Evolutionary conservation across 2,888 invertebrate species (phyloP), one percentile per base, ranked within the genome.

Genomic region (Seira sanloemensis): DNA sequence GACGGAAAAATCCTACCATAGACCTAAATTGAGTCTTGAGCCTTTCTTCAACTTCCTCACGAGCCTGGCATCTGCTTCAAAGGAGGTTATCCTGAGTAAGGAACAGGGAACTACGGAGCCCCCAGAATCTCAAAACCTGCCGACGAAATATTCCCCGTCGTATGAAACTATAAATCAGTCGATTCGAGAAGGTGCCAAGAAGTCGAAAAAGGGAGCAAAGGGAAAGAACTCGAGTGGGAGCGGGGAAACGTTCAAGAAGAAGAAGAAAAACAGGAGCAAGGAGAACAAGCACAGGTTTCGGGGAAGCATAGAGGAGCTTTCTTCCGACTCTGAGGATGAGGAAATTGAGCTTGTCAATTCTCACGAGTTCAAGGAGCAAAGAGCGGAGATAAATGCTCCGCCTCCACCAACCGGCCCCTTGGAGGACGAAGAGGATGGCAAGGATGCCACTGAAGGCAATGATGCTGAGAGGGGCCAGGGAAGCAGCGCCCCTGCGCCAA

Each of bases 21-120:
- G 16, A 27, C 5, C 65, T 9, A 86, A 86, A 72, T 71, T 86
- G 23, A 82, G 86, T 54, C 79, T 86, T 62, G 86, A 86, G 75
- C 86, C 86, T 7, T 86, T 86, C 37, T 86, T 86, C 46, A 86
- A 86, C 66, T 75, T 86, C 25, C 78, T 86, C 16, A 82, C 86
- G 4, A 86, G 78, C 54, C 82, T 86, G 46, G 82, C 82, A 26
- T 69, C 82, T 2, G 82, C 82, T 23, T 82, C 82, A 1, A 76
- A 76, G 46, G 82, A 82, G 65, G 82, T 82, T 24, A 82, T 82
- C 12, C 65, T 75, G 75, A 82, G 74, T 37, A 75, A 82, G 37
- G 75, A 82, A 16, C 82, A 82, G 50, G 69, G n/a, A n/a, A n/a
- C n/a, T n/a, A n/a, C n/a, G n/a, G n/a, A n/a, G n/a, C n/a, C n/a